Conservation (phyloP, 2,113 vertebrate genomes). For the Helogale parvula region DNA sequence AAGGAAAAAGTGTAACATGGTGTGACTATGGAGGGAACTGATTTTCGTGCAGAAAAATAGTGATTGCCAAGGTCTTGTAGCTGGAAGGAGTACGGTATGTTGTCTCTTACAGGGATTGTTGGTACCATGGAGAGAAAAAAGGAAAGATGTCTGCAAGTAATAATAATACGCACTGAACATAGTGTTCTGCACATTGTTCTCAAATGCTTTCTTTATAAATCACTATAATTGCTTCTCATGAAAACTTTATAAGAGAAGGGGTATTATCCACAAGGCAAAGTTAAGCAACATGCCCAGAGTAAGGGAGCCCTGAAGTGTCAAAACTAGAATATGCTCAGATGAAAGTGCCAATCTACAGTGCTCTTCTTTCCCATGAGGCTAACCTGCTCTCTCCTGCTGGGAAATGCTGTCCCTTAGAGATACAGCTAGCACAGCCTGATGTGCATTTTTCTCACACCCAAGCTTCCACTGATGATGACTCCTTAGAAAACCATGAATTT, state of each 20-base stretch:
- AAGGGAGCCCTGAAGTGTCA: background rate
- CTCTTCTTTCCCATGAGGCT: background rate
- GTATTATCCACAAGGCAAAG: background rate
- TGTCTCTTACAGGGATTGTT: background rate
- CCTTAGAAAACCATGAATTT: background rate
- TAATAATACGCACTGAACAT: background rate
- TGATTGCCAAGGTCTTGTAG: background rate
- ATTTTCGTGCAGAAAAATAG: background rate
- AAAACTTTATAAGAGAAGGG: background rate
- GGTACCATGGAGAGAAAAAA: background rate
- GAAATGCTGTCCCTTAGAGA: background rate
- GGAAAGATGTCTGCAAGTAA: background rate
- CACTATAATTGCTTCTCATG: background rate
- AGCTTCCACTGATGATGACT: background rate
- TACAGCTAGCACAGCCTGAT: too few relatives aligned
- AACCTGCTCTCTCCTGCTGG: background rate
- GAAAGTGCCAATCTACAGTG: background rate
- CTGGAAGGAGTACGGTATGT: background rate
- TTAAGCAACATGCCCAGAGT: background rate
- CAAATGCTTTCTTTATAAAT: background rate
- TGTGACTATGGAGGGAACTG: background rate
- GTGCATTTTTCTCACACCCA: background rate
- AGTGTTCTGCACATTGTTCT: background rate
- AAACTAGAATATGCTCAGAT: background rate
- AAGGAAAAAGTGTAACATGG: background rate